These are phyloP conservation scores for Geococcyx californianus DNA, from an alignment of 2,113 vertebrate genomes.

Conservation along the genomic window DNA sequence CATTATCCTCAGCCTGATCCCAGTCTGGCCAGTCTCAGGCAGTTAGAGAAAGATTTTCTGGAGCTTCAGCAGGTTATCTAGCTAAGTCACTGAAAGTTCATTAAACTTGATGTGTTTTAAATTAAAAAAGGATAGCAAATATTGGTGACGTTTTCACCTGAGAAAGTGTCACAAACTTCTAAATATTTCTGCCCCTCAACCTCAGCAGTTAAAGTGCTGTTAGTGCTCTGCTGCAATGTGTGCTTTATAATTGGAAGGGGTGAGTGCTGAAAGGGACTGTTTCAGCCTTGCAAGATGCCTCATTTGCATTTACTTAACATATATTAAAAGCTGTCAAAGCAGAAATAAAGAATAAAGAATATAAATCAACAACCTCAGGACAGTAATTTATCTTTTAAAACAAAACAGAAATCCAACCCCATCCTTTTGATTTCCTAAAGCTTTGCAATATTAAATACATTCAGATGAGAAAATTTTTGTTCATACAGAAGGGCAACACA, in stretches of 20 bases:
- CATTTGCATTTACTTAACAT: background rate
- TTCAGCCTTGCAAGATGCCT: background rate
- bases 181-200: background rate
- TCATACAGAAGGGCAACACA: background rate
- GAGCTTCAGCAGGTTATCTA: background rate
- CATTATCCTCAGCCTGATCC: background rate
- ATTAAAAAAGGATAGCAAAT: background rate
- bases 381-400: background rate
- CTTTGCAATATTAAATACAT: background rate
- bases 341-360: background rate
- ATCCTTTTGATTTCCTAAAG: background rate
- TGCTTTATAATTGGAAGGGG: background rate
- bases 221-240: background rate
- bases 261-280: fast-evolving
- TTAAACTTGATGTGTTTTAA: background rate
- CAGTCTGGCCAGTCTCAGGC: background rate
- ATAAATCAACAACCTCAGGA: background rate
- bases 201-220: background rate
- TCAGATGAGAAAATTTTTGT: background rate
- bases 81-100: background rate
- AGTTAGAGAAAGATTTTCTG: background rate
- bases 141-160: background rate
- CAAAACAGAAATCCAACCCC: background rate
- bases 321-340: background rate
- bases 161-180: background rate